Evolutionary conservation across 1,140 invertebrate species (phyloP).

Genomic region (Planococcus citri): DNA sequence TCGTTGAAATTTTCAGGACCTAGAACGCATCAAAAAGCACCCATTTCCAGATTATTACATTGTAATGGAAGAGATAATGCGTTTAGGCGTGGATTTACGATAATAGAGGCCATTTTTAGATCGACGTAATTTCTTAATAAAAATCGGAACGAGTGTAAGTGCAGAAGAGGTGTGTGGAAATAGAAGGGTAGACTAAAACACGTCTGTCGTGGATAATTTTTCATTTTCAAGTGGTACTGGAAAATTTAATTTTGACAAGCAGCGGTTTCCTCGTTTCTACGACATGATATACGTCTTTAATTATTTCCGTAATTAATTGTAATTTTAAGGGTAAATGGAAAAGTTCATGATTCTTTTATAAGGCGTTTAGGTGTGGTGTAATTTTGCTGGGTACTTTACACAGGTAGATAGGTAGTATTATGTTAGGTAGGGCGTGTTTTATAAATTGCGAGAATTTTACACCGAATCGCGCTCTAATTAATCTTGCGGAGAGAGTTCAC

Average conservation of each 20-base stretch:
- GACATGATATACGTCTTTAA: not conserved
- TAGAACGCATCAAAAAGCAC: too few relatives aligned
- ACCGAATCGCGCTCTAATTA: not conserved
- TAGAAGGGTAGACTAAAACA: too few relatives aligned
- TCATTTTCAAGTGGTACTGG: not conserved
- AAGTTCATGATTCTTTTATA: not conserved
- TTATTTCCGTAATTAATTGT: not conserved
- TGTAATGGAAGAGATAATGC: not conserved
- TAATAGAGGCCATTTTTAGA: not conserved
- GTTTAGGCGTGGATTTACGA: not conserved
- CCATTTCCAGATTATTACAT: not conserved
- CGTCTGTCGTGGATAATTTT: not conserved
- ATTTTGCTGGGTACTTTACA: not conserved
- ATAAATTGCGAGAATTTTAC: not conserved
- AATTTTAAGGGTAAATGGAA: not conserved
- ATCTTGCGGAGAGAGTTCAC: not conserved
- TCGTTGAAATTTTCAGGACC: too few relatives aligned
- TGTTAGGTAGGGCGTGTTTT: not conserved
- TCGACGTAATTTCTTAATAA: not conserved
- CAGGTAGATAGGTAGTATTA: too few relatives aligned
- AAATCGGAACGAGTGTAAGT: too few relatives aligned
- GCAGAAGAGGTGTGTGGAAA: too few relatives aligned
- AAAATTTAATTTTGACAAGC: not conserved
- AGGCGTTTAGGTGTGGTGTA: not conserved
- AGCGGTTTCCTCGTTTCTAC: constrained; percentile 1